Conservation (phyloP, 2,797 vertebrate genomes). For the Lepilemur septentrionalis region DNA sequence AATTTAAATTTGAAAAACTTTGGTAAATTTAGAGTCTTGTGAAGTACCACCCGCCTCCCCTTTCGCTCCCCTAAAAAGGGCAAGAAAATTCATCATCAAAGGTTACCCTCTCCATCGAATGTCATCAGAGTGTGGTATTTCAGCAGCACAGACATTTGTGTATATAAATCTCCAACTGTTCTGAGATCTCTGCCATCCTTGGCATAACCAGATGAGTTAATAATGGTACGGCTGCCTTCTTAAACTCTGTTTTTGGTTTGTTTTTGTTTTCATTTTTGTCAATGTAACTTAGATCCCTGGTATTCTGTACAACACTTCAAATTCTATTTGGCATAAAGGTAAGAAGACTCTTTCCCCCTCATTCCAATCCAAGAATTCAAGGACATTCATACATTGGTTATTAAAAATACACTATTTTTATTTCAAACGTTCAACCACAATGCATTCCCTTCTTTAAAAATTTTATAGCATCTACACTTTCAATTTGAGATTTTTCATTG, state of each 20-base stretch:
- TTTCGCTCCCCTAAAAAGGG: constrained; percentile 72
- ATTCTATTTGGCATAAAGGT: neutral
- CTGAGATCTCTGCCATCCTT: neutral
- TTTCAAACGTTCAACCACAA: constrained; percentile 61
- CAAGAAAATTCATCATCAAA: constrained; percentile 76
- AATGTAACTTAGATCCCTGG: neutral
- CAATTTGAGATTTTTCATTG: constrained; percentile 83
- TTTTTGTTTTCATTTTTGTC: neutral
- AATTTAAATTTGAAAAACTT: constrained; percentile 73
- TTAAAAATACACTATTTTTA: constrained; percentile 70
- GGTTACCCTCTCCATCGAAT: constrained; percentile 64
- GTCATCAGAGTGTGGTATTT: constrained; percentile 56
- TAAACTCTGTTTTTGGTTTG: neutral
- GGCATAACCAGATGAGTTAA: neutral
- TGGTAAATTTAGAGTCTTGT: constrained; percentile 76
- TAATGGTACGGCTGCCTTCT: neutral
- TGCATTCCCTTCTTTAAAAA: constrained; percentile 81
- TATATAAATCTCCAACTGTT: constrained; percentile 27
- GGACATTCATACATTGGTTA: constrained; percentile 47
- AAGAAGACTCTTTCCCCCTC: neutral
- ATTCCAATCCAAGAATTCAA: constrained; percentile 38
- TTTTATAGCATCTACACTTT: constrained; percentile 83
- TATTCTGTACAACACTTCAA: neutral
- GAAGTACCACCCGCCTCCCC: constrained; percentile 70
- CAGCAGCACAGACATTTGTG: constrained; percentile 26